phyloP scores from a whole-genome alignment of 2,113 vertebrate species.

The Triplophysa siluroides region DNA sequence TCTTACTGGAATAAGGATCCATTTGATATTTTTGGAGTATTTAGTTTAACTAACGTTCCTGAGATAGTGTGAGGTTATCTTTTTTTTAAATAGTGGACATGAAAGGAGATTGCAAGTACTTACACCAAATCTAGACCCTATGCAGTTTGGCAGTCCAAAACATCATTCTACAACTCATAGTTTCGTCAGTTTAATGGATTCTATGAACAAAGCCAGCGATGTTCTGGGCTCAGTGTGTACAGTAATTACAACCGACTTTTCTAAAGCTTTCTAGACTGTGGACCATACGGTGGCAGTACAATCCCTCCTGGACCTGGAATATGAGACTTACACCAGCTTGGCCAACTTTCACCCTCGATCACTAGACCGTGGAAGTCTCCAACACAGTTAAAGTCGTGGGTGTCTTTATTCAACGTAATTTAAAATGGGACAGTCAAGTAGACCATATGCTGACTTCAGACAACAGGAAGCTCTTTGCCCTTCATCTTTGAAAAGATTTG shows the following conservation, averaged over 20 bases:
- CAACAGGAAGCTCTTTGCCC: not conserved
- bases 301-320: not conserved
- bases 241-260: conserved; percentile 26
- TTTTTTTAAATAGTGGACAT: too few species aligned
- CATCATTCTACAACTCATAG: not conserved
- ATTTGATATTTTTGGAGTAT: too few species aligned
- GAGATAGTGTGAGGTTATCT: too few species aligned
- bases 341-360: not conserved
- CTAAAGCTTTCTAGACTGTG: conserved; percentile 13
- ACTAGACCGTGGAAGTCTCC: not conserved
- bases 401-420: not conserved
- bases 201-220: not conserved
- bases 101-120: too few species aligned
- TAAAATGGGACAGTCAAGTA: not conserved
- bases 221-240: conserved; percentile 5
- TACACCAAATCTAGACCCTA: not conserved
- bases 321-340: not conserved
- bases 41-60: too few species aligned
- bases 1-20: too few species aligned
- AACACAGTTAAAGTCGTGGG: not conserved
- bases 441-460: not conserved
- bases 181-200: not conserved
- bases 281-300: conserved; percentile 27
- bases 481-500: not conserved
- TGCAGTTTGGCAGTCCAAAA: not conserved